These are phyloP conservation scores for Pseudochirops corinnae DNA, from an alignment of 2,797 vertebrate genomes.

Conservation along the genomic window DNA sequence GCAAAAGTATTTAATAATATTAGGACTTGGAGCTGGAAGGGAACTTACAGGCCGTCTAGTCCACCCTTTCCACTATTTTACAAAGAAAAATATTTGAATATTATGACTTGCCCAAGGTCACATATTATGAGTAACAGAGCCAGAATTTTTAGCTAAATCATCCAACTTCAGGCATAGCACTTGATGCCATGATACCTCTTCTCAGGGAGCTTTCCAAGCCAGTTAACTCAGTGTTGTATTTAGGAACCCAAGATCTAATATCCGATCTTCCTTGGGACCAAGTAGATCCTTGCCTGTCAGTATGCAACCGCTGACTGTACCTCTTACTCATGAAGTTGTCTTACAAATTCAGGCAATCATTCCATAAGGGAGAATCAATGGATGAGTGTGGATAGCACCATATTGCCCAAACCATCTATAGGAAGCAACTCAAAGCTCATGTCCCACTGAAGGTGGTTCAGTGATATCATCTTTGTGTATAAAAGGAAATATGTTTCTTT, in stretches of 20 bases:
- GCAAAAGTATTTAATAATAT: neutral
- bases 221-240: neutral
- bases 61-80: neutral
- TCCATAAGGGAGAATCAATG: neutral
- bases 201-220: neutral
- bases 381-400: neutral
- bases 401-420: neutral
- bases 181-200: neutral
- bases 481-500: neutral
- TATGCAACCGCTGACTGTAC: neutral
- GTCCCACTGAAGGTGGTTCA: neutral
- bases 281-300: neutral
- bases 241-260: neutral
- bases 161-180: neutral
- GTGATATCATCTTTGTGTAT: neutral
- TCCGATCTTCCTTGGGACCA: neutral
- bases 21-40: neutral
- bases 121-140: neutral
- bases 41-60: neutral
- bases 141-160: neutral
- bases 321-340: neutral
- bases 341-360: neutral
- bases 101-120: neutral
- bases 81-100: neutral
- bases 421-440: neutral